Evolutionary conservation across 2,113 vertebrate genomes (phyloP), one percentile per base, ranked within the genome.

Genomic region (Saccopteryx leptura): DNA sequence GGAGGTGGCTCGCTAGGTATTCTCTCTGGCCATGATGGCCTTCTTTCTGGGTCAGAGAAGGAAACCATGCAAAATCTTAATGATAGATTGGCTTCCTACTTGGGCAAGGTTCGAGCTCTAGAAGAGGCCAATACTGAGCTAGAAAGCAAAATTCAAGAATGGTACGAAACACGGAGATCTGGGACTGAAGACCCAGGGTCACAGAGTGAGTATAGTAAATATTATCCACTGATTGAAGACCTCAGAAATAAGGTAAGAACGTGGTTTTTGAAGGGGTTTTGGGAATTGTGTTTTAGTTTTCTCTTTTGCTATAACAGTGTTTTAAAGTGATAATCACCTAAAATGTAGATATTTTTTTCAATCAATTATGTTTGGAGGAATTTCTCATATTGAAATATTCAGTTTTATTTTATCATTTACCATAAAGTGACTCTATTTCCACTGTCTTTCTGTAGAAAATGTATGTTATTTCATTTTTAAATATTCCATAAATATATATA

Each of bases 41-140:
- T 99, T 90, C 84, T 98, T 68, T 96, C 97, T 39, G 98, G 98
- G 76, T 98, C 98, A 5, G 98, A 98, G 69, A 99, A 99, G 84
- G 98, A 98, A 97, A 98, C 99, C 0, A 99, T 99, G 98, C 98
- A 99, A 96, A 98, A 99, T 92, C 98, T 99, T 76, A 99, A 99
- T 18, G 98, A 98, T 69, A 98, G 99, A 19, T 97, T 99, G 89
- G 98, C 98, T 52, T 98, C 97, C 0, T 99, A 99, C 71, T 97
- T 99, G 96, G 98, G 98, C 74, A 99, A 98, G 97, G 98, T 99
- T 3, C 98, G 93, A 15, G 98, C 98, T 26, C 98, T 99, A 95
- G 98, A 98, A 87, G 97, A 98, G 0, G 96, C 98, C 33, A 99
- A 99, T 0, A 95, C 97, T 0, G 98, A 98, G 33, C 81, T 99